Base-by-base conservation (phyloP, 37 sponge, comb jelly and placozoan species). In the Theonella swinhoei region DNA sequence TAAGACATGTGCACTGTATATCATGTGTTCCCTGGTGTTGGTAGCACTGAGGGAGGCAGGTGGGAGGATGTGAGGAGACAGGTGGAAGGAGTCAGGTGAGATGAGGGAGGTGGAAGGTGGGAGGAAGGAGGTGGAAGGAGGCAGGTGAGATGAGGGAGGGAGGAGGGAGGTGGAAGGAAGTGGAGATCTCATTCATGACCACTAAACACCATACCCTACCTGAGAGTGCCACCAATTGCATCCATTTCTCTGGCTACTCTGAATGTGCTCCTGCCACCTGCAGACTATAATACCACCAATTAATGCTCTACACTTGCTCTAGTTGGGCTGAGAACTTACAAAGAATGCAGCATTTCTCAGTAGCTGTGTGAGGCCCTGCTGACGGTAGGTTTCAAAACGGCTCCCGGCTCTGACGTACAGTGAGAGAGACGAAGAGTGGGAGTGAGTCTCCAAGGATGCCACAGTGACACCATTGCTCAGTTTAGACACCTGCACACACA, bases 381-480 rank as follows among this genome's bases (percentile, higher is more conserved):
- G 92, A 28, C 69, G 35, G 70, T 87, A 83, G 69, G 70, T 64
- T 83, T 95, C 93, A 40, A 78, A 92, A 32, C 96, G 87, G 67
- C 93, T 92, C 32, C 96, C 96, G 1, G 93, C 93, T 38, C 77
- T 89, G 32, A 95, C 74, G 40, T 70, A 85, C 34, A 95, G 85
- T 8, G 86, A 70, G 26, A 89, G 41, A 14, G 41, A 64, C 30
- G 83, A 73, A 33, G 64, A 33, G 36, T 66, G 70, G 30, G 93
- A 79, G 82, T 81, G 54, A 83, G 74, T 72, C 72, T 92, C 90
- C 71, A 83, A 26, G 0, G 96, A 92, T 0, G 88, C 96, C 43
- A 95, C 91, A 25, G 90, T 92, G 20, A 89, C 39, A 1, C 93
- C 96, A 83, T 89, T 95, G 60, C 64, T 39, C 40, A 94, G 68